Base-by-base conservation (phyloP, 2,888 invertebrate genomes). In the Agrochola litura region DNA sequence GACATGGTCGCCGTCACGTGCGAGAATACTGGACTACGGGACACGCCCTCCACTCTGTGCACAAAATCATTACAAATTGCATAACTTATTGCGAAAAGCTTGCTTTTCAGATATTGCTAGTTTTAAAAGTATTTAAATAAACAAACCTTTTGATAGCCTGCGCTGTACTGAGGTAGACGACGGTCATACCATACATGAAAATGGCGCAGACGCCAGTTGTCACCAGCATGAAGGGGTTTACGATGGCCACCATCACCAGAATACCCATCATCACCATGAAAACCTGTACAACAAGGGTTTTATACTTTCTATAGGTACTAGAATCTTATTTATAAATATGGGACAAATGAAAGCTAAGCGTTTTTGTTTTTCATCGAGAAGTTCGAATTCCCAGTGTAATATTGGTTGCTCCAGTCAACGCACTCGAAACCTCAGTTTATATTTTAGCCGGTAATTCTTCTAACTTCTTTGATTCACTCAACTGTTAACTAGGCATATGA, bases 11-110 rank as follows among this genome's bases (percentile, higher is more conserved):
- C 98, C 67, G 98, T 97, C 73, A 99, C 97, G 92, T 99, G 98
- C 0, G 98, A 98, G 93, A 98, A 98, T 9, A 99, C 98, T 0
- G 99, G 99, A 90, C 98, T 98, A 82, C 98, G 97, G 5, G 98
- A 97, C 96, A 97, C 91, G 46, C 96, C 96, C 81, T 97, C 97
- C 82, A 96, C 91, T 85, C 97, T 96, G 89, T 30, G 8, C 0
- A 41, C 0, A 25, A 63, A 52, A 25, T n/a, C 16, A 65, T 46
- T n/a, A 66, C 6, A 6, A 73, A 58, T 58, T 46, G 4, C 19
- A 65, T 54, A 9, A 52, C 1, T 22, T 77, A 49, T 64, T 75
- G 6, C 1, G 3, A n/a, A 43, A 52, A 54, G 0, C 19, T 19
- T 75, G 16, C 22, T 74, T 43, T 71, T n/a, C 5, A 19, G 19